Conservation (phyloP, 92 coral and sea anemone genomes). For the Heliopora coerulea region DNA sequence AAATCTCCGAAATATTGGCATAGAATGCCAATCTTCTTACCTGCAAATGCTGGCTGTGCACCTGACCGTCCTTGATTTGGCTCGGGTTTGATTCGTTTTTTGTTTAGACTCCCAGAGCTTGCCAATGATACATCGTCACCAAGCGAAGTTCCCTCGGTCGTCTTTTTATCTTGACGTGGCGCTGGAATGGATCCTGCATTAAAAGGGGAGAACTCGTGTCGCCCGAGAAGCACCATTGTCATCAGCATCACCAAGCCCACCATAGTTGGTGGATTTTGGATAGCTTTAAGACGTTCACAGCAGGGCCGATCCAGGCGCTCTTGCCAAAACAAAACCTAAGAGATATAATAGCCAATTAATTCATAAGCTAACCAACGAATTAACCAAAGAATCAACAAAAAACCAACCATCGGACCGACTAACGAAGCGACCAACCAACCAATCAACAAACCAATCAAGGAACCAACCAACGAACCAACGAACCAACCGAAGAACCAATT, state of each 20-base stretch:
- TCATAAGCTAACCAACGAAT: neutral
- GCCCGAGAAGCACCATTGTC: constrained; percentile 90
- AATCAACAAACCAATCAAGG: too few species aligned
- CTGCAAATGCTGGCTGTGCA: constrained; percentile 40
- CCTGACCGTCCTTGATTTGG: constrained; percentile 36
- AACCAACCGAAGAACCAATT: neutral
- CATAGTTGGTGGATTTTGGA: constrained; percentile 98
- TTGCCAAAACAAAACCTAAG: constrained; percentile 81
- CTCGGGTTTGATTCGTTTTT: constrained; percentile 42
- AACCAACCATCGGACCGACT: too few species aligned
- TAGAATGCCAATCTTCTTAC: neutral
- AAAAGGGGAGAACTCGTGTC: constrained; percentile 90
- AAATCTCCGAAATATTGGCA: too few species aligned
- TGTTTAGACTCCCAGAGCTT: constrained; percentile 75
- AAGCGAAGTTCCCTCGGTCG: constrained; percentile 59
- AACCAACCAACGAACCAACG: neutral
- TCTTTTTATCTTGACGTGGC: constrained; percentile 70
- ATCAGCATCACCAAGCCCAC: constrained; percentile 98
- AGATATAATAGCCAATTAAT: neutral
- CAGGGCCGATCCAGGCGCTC: constrained; percentile 83
- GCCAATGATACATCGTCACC: constrained; percentile 87
- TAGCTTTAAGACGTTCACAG: constrained; percentile 89
- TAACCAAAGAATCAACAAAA: neutral
- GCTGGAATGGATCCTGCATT: constrained; percentile 67
- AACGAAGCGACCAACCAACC: too few species aligned